Evolutionary conservation across 2,113 vertebrate genomes (phyloP).

Genomic region (Cochlearius cochlearius): DNA sequence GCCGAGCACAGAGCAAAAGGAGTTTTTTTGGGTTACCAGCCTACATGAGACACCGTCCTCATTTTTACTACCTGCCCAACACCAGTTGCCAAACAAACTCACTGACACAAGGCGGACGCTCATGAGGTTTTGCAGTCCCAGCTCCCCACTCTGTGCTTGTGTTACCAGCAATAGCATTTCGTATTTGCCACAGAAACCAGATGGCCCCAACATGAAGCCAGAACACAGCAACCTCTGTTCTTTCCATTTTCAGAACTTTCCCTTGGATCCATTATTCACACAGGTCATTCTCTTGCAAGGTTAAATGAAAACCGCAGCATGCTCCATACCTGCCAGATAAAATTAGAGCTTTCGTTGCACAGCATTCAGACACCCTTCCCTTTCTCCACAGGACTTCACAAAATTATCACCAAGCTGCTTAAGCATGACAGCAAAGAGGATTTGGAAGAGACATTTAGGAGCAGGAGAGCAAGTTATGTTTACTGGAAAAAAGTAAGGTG

Average conservation of each 20-base stretch:
- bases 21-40: not conserved
- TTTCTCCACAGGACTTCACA: not conserved
- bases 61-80: not conserved
- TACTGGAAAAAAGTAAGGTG: not conserved
- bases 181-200: not conserved
- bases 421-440: not conserved
- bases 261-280: constrained; percentile 7
- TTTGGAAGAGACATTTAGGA: constrained; percentile 16
- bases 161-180: not conserved
- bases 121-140: not conserved
- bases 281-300: constrained; percentile 31
- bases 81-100: not conserved
- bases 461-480: not conserved
- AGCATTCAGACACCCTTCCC: not conserved
- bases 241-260: constrained; percentile 9
- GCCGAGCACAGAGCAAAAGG: not conserved
- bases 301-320: not conserved
- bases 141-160: not conserved
- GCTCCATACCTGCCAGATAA: constrained; percentile 2
- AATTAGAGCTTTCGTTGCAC: not conserved
- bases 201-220: constrained; percentile 26
- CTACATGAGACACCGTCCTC: rapidly evolving
- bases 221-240: not conserved
- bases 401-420: constrained; percentile 21
- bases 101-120: not conserved